phyloP scores from a whole-genome alignment of 2,113 vertebrate species.

The Hippoglossus stenolepis region DNA sequence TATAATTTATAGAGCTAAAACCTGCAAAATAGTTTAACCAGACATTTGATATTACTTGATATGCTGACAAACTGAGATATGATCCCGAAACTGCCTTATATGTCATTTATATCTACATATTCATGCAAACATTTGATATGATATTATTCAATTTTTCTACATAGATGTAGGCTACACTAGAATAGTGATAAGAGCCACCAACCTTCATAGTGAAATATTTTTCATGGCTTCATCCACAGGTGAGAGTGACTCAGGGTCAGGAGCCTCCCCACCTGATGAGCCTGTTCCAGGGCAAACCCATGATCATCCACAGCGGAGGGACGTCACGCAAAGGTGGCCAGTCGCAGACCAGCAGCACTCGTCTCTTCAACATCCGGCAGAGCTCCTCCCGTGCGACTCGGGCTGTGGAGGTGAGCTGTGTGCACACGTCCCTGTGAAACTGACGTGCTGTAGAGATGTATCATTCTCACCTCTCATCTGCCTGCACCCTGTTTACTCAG shows the following conservation, averaged over 20 bases:
- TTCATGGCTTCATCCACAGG: slow-evolving; percentile 63
- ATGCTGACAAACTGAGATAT: not conserved
- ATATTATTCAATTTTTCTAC: no score
- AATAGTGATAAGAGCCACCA: not conserved
- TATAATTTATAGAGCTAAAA: no score
- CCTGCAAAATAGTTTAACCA: no score
- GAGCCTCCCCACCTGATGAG: slow-evolving; percentile 87
- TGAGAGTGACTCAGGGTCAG: slow-evolving; percentile 85
- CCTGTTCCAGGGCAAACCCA: slow-evolving; percentile 83
- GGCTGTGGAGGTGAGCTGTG: slow-evolving; percentile 80
- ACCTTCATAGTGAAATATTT: not conserved
- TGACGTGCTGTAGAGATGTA: not conserved
- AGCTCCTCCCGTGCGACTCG: slow-evolving; percentile 76
- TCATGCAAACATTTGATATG: not conserved
- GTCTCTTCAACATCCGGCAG: slow-evolving; percentile 85
- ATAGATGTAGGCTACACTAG: not conserved
- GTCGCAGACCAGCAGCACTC: slow-evolving; percentile 50
- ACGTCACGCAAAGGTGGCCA: slow-evolving; percentile 82
- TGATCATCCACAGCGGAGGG: slow-evolving; percentile 84
- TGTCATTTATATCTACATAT: not conserved
- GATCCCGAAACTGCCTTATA: not conserved
- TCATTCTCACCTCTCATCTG: not conserved
- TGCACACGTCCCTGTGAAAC: not conserved
- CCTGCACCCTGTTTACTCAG: slow-evolving; percentile 52
- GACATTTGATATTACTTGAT: no score